Conservation (phyloP, 2,113 vertebrate genomes). For the Oenanthe melanoleuca region DNA sequence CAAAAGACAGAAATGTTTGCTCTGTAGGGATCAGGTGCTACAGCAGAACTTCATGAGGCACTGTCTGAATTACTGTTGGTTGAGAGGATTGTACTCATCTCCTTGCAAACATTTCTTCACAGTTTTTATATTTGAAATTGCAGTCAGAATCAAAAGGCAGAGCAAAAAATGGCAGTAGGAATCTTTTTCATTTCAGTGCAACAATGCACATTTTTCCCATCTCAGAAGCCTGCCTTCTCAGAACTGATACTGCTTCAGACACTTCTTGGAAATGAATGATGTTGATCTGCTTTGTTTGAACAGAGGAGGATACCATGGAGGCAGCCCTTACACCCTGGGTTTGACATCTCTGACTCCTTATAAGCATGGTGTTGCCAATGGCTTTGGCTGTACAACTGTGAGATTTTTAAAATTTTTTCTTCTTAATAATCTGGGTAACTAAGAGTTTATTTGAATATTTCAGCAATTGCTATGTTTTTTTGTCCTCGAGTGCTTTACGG, state of each 20-base stretch:
- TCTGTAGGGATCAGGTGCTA: background rate
- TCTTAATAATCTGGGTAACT: background rate
- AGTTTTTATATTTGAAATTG: background rate
- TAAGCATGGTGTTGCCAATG: conserved; percentile 79
- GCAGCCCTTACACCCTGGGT: conserved; percentile 80
- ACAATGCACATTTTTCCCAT: background rate
- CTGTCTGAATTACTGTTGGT: background rate
- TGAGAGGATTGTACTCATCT: background rate
- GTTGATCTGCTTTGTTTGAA: conserved; percentile 11
- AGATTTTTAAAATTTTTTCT: background rate
- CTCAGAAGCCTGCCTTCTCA: background rate
- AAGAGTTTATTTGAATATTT: background rate
- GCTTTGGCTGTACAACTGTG: conserved; percentile 81
- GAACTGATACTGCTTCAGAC: background rate
- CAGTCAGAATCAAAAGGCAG: background rate
- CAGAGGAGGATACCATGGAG: conserved; percentile 92
- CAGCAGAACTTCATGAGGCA: background rate
- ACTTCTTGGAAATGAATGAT: background rate
- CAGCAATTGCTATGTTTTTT: background rate
- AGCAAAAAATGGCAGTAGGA: background rate
- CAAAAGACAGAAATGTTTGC: background rate
- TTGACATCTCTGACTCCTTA: conserved; percentile 81
- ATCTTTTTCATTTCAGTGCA: background rate
- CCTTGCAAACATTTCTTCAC: background rate
- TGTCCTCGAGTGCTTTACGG: background rate